Conservation (phyloP, 2,888 invertebrate species). For the Psylliodes chrysocephalus region DNA sequence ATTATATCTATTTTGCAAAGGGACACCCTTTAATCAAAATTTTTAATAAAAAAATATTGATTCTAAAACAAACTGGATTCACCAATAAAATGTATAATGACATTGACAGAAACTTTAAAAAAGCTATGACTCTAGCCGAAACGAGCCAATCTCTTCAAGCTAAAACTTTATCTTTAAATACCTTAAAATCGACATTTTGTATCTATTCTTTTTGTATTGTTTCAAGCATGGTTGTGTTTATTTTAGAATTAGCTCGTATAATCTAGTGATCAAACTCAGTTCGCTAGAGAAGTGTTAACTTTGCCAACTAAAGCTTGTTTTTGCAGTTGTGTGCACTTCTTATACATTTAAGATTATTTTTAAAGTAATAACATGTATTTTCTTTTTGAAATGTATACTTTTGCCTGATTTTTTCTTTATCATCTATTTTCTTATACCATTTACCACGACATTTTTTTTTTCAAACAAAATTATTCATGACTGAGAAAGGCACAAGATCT, state of each 20-base stretch:
- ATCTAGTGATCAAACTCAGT: too few relatives aligned
- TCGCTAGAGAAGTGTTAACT: too few relatives aligned
- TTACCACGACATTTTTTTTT: too few relatives aligned
- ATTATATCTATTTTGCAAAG: not conserved
- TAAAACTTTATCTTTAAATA: not conserved
- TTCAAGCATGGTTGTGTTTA: not conserved
- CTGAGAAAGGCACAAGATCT: too few relatives aligned
- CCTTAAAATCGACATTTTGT: not conserved
- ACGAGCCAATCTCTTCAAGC: not conserved
- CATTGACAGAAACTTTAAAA: not conserved
- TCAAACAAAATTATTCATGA: too few relatives aligned
- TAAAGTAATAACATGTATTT: too few relatives aligned
- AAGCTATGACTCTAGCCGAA: constrained; percentile 1
- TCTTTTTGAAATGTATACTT: too few relatives aligned
- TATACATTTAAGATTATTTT: too few relatives aligned
- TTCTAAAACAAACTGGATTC: not conserved
- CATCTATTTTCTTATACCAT: too few relatives aligned
- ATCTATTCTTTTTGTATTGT: not conserved
- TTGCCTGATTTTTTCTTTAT: too few relatives aligned
- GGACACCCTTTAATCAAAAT: not conserved
- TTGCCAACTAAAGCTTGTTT: too few relatives aligned
- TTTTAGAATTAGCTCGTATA: not conserved
- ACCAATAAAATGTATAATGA: not conserved
- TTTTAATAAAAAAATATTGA: not conserved
- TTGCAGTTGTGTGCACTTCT: too few relatives aligned